Conservation (phyloP, 2,113 vertebrate species). For the Rhadina sibilatrix region DNA sequence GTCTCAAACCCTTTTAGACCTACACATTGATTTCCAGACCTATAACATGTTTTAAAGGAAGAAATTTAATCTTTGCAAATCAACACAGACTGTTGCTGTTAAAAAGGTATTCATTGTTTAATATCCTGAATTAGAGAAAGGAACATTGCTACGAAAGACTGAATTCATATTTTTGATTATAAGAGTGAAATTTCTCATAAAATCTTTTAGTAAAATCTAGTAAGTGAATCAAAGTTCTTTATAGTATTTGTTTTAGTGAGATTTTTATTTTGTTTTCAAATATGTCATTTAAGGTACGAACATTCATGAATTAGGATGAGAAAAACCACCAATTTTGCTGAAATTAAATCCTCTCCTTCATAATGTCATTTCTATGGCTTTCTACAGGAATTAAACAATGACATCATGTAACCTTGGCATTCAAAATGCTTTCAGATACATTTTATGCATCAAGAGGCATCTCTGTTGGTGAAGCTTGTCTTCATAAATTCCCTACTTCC, state of each 20-base stretch:
- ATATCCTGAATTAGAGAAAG: background rate
- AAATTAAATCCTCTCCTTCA: background rate
- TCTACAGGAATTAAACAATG: background rate
- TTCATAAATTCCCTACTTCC: background rate
- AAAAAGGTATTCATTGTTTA: background rate
- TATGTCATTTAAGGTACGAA: background rate
- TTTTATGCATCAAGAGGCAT: slow-evolving; percentile 26
- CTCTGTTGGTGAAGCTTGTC: background rate
- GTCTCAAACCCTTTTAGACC: background rate
- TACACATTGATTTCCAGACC: background rate
- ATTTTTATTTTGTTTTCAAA: background rate
- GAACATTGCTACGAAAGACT: background rate
- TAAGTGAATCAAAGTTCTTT: background rate
- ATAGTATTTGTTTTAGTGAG: background rate
- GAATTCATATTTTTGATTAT: background rate
- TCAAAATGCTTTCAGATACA: background rate
- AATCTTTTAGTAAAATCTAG: background rate
- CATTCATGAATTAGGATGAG: background rate
- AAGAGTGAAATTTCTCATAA: background rate
- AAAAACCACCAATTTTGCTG: background rate
- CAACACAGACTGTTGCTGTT: background rate
- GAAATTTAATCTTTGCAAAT: background rate
- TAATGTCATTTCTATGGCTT: background rate
- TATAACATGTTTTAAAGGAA: background rate
- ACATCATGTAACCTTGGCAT: background rate